A percentile compares a stretch with the other conserved stretches of the same genome.
phyloP scores from a whole-genome alignment of 2,113 vertebrate species.

The Callopanchax toddi region DNA sequence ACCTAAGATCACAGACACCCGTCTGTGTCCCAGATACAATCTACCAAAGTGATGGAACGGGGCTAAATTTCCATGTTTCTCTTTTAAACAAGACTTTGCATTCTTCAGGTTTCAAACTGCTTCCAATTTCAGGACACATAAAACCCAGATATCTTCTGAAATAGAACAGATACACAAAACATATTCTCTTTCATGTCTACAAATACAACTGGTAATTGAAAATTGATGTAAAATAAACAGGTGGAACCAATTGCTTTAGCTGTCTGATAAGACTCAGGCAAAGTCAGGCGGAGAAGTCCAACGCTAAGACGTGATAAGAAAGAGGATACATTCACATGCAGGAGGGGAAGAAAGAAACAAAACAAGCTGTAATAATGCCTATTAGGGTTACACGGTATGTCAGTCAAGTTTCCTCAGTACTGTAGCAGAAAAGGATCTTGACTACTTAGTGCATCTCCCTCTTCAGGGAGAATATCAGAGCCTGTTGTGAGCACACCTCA shows the following conservation, averaged over 20 bases:
- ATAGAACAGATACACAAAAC: conserved; percentile 38
- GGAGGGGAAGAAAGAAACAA: neutral
- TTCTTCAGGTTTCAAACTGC: conserved; percentile 37
- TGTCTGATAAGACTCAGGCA: conserved; percentile 40
- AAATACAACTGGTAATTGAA: conserved; percentile 48
- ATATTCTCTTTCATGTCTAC: conserved; percentile 42
- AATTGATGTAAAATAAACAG: conserved; percentile 62
- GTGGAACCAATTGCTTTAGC: conserved; percentile 25
- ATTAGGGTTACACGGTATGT: conserved; percentile 47
- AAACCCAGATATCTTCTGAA: conserved; percentile 38
- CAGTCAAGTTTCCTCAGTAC: conserved; percentile 37
- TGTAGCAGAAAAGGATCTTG: conserved; percentile 29
- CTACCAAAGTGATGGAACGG: conserved; percentile 39
- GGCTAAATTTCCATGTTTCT: conserved; percentile 41
- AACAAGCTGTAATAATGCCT: conserved; percentile 33
- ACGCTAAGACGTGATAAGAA: conserved; percentile 27
- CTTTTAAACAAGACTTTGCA: conserved; percentile 27
- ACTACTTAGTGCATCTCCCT: conserved; percentile 40
- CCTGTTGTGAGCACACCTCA: conserved; percentile 52
- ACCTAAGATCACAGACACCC: conserved; percentile 32
- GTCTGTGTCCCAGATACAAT: conserved; percentile 36
- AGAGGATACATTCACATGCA: conserved; percentile 30
- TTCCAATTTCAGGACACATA: conserved; percentile 29
- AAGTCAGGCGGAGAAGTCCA: conserved; percentile 46
- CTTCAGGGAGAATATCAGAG: conserved; percentile 52